Percentiles rank a stretch among this genome's conserved stretches.
Evolutionary conservation across 2,888 invertebrate species (phyloP).

Genomic region (Andrena praecox): DNA sequence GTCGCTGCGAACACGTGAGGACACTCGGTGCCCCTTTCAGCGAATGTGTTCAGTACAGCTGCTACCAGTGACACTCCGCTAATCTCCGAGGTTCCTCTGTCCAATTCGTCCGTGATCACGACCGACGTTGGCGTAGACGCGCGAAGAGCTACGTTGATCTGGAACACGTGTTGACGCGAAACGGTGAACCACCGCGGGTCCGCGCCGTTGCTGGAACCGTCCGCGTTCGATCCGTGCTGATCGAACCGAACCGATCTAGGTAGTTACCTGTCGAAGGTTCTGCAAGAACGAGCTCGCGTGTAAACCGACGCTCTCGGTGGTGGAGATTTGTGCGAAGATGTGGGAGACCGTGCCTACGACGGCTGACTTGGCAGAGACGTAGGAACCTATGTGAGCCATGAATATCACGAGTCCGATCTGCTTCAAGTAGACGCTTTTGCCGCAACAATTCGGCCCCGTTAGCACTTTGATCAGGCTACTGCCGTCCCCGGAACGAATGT

Average conservation of each 20-base stretch:
- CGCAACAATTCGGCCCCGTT: constrained; percentile 96
- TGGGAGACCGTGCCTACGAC: constrained; percentile 90
- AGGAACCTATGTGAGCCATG: constrained; percentile 95
- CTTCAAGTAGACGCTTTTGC: constrained; percentile 96
- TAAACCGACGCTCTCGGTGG: constrained; percentile 91
- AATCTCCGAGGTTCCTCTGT: constrained; percentile 91
- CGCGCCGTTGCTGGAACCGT: too few relatives aligned
- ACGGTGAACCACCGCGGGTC: too few relatives aligned
- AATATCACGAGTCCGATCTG: constrained; percentile 93
- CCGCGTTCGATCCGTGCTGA: too few relatives aligned
- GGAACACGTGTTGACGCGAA: constrained; percentile 46
- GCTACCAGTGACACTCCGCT: constrained; percentile 92
- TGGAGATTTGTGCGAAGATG: constrained; percentile 91
- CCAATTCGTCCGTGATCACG: constrained; percentile 95
- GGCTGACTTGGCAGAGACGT: constrained; percentile 92
- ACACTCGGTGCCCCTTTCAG: constrained; percentile 86
- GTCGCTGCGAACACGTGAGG: constrained; percentile 93
- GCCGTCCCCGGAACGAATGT: constrained; percentile 87
- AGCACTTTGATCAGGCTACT: constrained; percentile 90
- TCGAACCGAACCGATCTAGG: neutral
- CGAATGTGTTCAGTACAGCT: constrained; percentile 89
- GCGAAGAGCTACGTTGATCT: constrained; percentile 91
- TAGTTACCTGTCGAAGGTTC: constrained; percentile 91
- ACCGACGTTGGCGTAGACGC: constrained; percentile 89
- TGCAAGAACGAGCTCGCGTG: constrained; percentile 94